These are phyloP conservation scores for Trissolcus brochymenae DNA, from an alignment of 2,888 invertebrate species.

Conservation along the genomic window DNA sequence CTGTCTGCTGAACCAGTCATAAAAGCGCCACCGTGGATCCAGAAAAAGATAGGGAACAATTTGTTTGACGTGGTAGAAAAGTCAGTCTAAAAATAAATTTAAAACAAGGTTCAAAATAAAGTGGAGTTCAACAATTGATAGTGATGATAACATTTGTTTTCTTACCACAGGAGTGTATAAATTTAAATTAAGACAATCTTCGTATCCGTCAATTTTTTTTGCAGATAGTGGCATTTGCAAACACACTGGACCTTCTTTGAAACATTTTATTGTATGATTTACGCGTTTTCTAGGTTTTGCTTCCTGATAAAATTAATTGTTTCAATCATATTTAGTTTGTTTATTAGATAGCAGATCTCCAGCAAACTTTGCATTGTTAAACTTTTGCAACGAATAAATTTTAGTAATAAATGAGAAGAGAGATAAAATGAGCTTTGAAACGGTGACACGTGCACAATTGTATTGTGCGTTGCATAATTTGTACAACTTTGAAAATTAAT, in stretches of 20 bases:
- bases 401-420: no score
- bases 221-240: not conserved
- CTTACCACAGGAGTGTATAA: conserved; percentile 10
- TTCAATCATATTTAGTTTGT: not conserved
- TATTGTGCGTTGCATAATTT: no score
- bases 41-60: conserved; percentile 59
- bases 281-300: conserved; percentile 4
- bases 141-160: not conserved
- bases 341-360: not conserved
- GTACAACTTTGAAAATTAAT: no score
- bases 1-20: conserved; percentile 47
- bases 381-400: no score
- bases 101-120: no score
- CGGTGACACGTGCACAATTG: no score
- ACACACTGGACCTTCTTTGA: not conserved
- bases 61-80: not conserved
- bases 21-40: conserved; percentile 63
- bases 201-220: conserved; percentile 1
- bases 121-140: no score
- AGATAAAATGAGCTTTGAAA: no score
- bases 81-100: conserved; percentile 3
- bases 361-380: not conserved
- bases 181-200: conserved; percentile 21
- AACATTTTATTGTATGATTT: conserved; percentile 3
- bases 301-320: conserved; percentile 7